Percentiles rank a stretch among this genome's conserved stretches.
Conservation (phyloP, 2,113 vertebrate genomes). For the Tupaia tana region DNA sequence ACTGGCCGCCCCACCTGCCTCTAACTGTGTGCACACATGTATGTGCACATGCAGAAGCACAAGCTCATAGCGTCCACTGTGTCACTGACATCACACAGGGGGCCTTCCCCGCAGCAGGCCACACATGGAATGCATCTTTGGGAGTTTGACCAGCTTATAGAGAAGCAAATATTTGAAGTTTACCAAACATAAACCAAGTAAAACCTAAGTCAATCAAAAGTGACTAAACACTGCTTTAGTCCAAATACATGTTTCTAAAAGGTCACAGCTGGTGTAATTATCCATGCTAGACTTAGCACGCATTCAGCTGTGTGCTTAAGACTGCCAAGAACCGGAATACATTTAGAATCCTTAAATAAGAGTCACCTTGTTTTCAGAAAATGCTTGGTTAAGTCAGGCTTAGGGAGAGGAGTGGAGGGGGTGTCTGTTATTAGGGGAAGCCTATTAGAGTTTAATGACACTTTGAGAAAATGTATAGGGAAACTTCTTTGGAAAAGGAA, state of each 20-base stretch:
- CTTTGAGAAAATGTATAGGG: conserved; percentile 40
- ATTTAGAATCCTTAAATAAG: conserved; percentile 80
- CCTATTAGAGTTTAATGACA: conserved; percentile 57
- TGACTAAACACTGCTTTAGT: conserved; percentile 83
- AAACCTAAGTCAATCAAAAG: conserved; percentile 85
- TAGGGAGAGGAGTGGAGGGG: neutral
- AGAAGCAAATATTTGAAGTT: conserved; percentile 82
- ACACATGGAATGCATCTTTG: rapidly evolving
- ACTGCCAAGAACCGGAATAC: conserved; percentile 79
- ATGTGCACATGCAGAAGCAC: neutral
- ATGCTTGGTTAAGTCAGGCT: conserved; percentile 65
- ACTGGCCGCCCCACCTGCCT: neutral
- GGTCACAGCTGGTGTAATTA: conserved; percentile 87
- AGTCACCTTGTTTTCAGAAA: conserved; percentile 79
- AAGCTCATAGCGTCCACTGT: neutral
- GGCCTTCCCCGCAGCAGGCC: neutral
- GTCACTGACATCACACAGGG: conserved; percentile 45
- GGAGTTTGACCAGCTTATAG: conserved; percentile 37
- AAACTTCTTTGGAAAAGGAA: conserved; percentile 67
- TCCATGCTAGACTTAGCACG: conserved; percentile 82
- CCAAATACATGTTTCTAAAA: conserved; percentile 85
- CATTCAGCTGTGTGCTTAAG: conserved; percentile 78
- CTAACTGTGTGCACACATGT: neutral
- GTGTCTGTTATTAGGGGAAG: neutral
- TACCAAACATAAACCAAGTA: conserved; percentile 82